Base-by-base conservation (phyloP, 2,797 vertebrate species). In the Cossypha caffra region DNA sequence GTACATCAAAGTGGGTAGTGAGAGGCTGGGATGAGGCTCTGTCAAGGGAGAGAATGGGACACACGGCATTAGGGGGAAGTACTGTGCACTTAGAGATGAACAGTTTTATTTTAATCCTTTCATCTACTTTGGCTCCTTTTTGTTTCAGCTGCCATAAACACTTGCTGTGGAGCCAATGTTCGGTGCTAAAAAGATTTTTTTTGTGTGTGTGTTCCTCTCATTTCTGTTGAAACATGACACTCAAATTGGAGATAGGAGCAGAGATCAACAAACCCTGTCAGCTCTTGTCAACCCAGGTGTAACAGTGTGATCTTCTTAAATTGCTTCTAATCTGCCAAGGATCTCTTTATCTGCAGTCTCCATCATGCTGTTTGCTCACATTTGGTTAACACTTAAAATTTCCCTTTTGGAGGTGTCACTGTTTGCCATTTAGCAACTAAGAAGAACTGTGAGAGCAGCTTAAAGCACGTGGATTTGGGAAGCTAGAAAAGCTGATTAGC, bases 181-280 rank as follows among this genome's bases (percentile, higher is more conserved):
- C 21, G 1, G 48, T 95, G 79, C 91, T 92, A 83, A 96, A 96
- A 95, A 88, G 93, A 94, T 92, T 95, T 84, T 84, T 86, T 84
- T 85, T 75, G 28, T 95, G 75, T 95, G 75, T 94, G 51, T 86
- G 74, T 95, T 94, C 80, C 76, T 95, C 96, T 97, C 94, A 45
- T 96, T 97, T 96, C 97, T 97, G 75, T 95, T 96, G 97, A 98
- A 97, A 97, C 61, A 85, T 98, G 98, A 98, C 98, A 97, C 93
- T 98, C 98, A 98, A 97, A 98, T 97, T 91, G 68, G 97, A 98
- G 97, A 97, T 91, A 94, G 97, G 98, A 98, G 96, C 98, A 97
- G 97, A 98, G 97, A 98, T 97, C 98, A 98, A 97, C 97, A 98
- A 97, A 97, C 96, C 97, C 98, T 98, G 98, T 98, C 98, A 98